Evolutionary conservation across 2,888 invertebrate genomes (phyloP).

Genomic region (Kuschelorhynchus macadamiae): DNA sequence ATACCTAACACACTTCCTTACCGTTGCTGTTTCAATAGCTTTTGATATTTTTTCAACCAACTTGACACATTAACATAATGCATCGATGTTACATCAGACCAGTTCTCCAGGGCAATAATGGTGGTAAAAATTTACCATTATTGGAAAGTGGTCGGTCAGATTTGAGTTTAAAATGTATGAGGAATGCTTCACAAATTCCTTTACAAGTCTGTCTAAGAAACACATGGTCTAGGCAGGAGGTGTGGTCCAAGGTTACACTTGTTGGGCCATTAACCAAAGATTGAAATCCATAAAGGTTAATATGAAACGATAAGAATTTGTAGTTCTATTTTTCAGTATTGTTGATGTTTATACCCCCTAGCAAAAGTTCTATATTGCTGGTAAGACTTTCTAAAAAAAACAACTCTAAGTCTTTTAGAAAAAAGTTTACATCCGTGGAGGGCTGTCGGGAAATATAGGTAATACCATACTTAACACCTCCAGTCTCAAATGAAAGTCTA

Average conservation of each 20-base stretch:
- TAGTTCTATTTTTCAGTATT: slow-evolving; percentile 4
- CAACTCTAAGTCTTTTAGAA: slow-evolving; percentile 8
- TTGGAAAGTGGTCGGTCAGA: too few relatives aligned
- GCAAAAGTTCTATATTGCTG: slow-evolving; percentile 15
- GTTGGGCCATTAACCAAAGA: not conserved
- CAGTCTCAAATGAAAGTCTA: slow-evolving; percentile 10
- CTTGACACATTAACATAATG: too few relatives aligned
- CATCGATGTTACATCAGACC: too few relatives aligned
- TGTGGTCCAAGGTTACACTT: not conserved
- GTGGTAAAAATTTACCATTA: too few relatives aligned
- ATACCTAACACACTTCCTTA: too few relatives aligned
- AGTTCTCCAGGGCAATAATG: too few relatives aligned
- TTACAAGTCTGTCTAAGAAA: slow-evolving; percentile 13
- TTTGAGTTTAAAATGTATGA: too few relatives aligned
- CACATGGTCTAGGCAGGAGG: slow-evolving; percentile 19
- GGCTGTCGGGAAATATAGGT: slow-evolving; percentile 18
- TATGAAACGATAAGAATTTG: slow-evolving; percentile 1
- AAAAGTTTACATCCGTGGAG: slow-evolving; percentile 9
- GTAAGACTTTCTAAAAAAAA: slow-evolving; percentile 8
- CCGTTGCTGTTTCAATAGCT: too few relatives aligned
- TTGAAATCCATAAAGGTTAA: slow-evolving; percentile 1
- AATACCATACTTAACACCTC: slow-evolving; percentile 16
- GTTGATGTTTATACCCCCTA: slow-evolving; percentile 18
- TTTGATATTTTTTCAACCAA: too few relatives aligned
- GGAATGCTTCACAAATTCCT: slow-evolving; percentile 9